Evolutionary conservation across 2,113 vertebrate species (phyloP).

Genomic region (Campylomormyrus tamandua): DNA sequence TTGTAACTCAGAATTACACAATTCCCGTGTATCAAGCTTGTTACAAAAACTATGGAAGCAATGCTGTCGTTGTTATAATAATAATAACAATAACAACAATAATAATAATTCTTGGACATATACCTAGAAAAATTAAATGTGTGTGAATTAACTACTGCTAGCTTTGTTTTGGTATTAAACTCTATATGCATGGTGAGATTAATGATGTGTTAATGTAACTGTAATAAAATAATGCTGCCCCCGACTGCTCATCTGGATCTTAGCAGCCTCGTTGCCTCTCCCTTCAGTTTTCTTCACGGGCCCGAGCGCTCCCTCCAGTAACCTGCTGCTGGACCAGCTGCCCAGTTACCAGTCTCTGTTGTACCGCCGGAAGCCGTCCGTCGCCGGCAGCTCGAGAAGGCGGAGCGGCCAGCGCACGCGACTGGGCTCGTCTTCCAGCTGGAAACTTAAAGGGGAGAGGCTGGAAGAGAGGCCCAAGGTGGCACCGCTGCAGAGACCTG

Average conservation of each 20-base stretch:
- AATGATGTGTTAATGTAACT: not conserved
- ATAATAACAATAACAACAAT: not conserved
- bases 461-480: constrained; percentile 40
- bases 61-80: not conserved
- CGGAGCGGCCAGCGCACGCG: constrained; percentile 33
- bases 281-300: constrained; percentile 54
- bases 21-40: not conserved
- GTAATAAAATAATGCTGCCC: not conserved
- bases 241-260: not conserved
- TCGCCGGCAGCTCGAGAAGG: constrained; percentile 30
- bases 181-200: not conserved
- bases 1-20: not conserved
- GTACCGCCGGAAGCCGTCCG: constrained; percentile 57
- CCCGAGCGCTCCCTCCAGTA: constrained; percentile 39
- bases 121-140: not conserved
- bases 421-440: constrained; percentile 37
- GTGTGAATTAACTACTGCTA: too few species aligned
- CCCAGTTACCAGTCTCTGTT: constrained; percentile 80
- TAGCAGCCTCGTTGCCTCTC: not conserved
- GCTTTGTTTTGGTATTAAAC: not conserved
- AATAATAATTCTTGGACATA: not conserved
- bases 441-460: constrained; percentile 34
- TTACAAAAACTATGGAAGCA: not conserved
- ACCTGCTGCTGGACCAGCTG: constrained; percentile 76
- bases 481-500: constrained; percentile 27